phyloP scores from a whole-genome alignment of 2,888 invertebrate genomes.

The Crematogaster levior region DNA sequence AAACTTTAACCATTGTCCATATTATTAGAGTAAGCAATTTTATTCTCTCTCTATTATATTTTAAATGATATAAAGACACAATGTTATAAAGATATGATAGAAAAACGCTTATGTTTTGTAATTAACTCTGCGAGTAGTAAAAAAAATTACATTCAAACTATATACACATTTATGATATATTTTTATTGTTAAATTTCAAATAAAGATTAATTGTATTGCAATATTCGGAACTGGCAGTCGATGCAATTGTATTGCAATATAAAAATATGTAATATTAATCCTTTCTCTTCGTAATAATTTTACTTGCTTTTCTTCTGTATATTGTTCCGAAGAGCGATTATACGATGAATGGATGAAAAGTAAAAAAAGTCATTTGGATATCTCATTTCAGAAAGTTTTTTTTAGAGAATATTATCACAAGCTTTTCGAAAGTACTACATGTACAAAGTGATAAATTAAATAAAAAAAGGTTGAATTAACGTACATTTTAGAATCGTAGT shows the following conservation, averaged over 20 bases:
- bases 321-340: neutral
- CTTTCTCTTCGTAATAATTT: neutral
- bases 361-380: conserved; percentile 10
- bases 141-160: neutral
- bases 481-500: neutral
- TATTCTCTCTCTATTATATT: neutral
- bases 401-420: conserved; percentile 27
- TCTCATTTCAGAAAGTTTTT: conserved; percentile 58
- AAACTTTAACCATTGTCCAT: neutral
- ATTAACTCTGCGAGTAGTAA: neutral
- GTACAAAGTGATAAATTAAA: neutral
- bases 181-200: neutral
- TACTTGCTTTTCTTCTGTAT: too few relatives aligned
- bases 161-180: neutral
- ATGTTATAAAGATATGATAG: neutral
- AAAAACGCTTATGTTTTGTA: neutral
- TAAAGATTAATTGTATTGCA: neutral
- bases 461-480: neutral
- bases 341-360: neutral
- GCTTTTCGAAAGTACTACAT: conserved; percentile 20
- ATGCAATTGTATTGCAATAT: too few relatives aligned
- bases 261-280: neutral
- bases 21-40: too few relatives aligned
- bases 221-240: too few relatives aligned
- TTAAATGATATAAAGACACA: neutral